Percentiles rank a stretch among this genome's conserved stretches.
Conservation (phyloP, 2,888 invertebrate species). For the Zaprionus obscuricornis region DNA sequence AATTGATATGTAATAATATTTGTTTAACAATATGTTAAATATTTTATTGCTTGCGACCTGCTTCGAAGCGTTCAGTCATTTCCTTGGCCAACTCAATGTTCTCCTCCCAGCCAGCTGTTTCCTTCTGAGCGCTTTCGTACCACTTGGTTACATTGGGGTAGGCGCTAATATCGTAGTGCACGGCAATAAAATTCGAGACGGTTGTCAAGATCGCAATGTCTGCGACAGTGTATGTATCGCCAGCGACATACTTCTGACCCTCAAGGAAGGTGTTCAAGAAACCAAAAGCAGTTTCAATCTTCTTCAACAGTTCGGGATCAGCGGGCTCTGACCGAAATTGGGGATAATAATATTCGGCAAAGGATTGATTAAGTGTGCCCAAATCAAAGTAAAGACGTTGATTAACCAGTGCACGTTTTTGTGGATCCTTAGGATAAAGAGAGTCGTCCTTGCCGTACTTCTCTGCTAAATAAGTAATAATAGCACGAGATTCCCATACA, state of each 20-base stretch:
- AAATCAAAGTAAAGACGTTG: neutral
- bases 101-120: conserved; percentile 85
- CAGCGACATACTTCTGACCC: conserved; percentile 84
- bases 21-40: neutral
- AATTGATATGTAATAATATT: too few species aligned
- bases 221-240: conserved; percentile 89
- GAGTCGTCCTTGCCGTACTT: too few species aligned
- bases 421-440: neutral
- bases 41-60: neutral
- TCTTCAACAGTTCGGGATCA: conserved; percentile 31
- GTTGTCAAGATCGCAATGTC: conserved; percentile 88
- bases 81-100: conserved; percentile 83
- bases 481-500: neutral
- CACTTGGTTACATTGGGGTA: conserved; percentile 40
- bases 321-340: conserved; percentile 17
- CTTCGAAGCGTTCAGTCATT: conserved; percentile 68
- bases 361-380: neutral
- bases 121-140: conserved; percentile 86
- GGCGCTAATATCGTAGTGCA: conserved; percentile 25
- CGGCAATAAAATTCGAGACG: conserved; percentile 31
- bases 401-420: neutral
- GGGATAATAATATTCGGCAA: conserved; percentile 38
- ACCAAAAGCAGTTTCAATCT: conserved; percentile 39
- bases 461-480: neutral
- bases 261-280: conserved; percentile 38